Conservation (phyloP, 2,797 vertebrate genomes). For the Prionace glauca region DNA sequence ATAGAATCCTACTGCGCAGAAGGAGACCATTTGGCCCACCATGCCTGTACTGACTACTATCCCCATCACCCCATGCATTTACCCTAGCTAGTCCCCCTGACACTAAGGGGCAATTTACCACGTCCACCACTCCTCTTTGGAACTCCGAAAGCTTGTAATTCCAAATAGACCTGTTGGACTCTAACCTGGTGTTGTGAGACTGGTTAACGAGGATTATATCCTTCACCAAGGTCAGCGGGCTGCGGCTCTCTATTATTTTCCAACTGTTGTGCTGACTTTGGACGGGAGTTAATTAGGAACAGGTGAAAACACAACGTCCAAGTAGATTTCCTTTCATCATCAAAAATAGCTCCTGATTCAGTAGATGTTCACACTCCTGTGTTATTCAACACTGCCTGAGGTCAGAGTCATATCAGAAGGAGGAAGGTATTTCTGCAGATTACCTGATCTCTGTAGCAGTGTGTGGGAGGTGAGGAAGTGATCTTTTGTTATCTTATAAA, state of each 20-base stretch:
- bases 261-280: not conserved
- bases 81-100: too few relatives aligned
- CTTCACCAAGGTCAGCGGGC: not conserved
- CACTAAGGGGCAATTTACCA: too few relatives aligned
- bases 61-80: too few relatives aligned
- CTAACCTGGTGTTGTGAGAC: too few relatives aligned
- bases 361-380: not conserved
- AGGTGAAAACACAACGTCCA: not conserved
- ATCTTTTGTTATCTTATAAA: not conserved
- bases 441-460: not conserved
- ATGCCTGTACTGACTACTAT: too few relatives aligned
- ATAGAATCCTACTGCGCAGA: too few relatives aligned
- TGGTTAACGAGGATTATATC: not conserved
- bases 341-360: slow-evolving; percentile 18
- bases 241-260: too few relatives aligned
- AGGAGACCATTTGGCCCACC: too few relatives aligned
- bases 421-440: not conserved
- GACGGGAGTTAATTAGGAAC: not conserved
- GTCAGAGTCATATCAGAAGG: not conserved
- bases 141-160: too few relatives aligned
- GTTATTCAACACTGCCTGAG: not conserved
- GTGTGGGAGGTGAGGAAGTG: not conserved
- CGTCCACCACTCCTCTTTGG: too few relatives aligned
- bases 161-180: too few relatives aligned
- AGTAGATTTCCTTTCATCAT: not conserved